Conservation (phyloP, 2,797 vertebrate species). For the Lacerta viridis region DNA sequence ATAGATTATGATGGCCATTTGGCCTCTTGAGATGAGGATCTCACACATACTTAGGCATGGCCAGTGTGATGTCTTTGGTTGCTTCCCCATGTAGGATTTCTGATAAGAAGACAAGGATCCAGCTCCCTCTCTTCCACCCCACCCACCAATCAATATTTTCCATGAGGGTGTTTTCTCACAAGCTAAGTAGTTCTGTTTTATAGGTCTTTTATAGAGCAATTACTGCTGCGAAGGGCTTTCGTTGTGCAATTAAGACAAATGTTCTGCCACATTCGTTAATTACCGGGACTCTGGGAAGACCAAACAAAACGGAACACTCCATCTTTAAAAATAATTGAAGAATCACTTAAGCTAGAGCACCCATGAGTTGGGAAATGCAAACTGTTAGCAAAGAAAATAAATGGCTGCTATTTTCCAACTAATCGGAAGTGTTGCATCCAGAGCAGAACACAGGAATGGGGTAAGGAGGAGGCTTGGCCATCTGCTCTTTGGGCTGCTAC, state of each 20-base stretch:
- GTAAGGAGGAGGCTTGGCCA: neutral
- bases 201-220: conserved; percentile 45
- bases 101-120: neutral
- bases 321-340: conserved; percentile 64
- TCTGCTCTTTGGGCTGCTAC: neutral
- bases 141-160: neutral
- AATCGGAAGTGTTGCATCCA: neutral
- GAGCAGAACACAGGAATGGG: neutral
- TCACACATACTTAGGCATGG: neutral
- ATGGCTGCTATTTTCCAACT: neutral
- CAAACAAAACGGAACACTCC: conserved; percentile 43
- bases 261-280: conserved; percentile 71
- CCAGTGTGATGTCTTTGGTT: neutral
- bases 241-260: conserved; percentile 65
- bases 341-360: conserved; percentile 63
- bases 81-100: conserved; percentile 10
- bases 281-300: conserved; percentile 67
- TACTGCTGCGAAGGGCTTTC: conserved; percentile 52
- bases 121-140: neutral
- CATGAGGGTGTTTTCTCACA: conserved; percentile 29
- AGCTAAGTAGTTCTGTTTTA: conserved; percentile 42
- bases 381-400: conserved; percentile 21
- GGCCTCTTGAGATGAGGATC: neutral
- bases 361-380: conserved; percentile 39
- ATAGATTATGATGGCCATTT: neutral